Conservation (phyloP, 2,888 invertebrate species). For the Leptopterna dolabrata region DNA sequence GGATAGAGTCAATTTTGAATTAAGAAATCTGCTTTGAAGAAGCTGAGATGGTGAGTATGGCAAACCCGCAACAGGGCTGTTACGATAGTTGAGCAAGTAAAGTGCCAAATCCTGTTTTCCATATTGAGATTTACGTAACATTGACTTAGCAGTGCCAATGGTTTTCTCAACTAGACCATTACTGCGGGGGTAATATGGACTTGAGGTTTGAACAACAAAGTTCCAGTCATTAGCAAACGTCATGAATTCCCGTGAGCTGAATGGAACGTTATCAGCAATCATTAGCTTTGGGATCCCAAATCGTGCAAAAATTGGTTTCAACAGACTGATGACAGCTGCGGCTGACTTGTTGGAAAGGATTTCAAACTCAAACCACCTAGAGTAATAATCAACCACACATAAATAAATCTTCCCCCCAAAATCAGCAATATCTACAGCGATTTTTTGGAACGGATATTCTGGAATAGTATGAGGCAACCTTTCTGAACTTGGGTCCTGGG, state of each 20-base stretch:
- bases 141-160: neutral
- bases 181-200: neutral
- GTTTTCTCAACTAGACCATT: constrained; percentile 15
- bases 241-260: neutral
- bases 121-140: neutral
- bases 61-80: neutral
- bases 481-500: neutral
- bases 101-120: neutral
- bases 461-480: neutral
- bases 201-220: neutral
- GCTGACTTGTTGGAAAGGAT: neutral
- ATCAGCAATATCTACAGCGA: neutral
- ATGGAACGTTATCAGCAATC: constrained; percentile 1
- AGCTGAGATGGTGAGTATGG: neutral
- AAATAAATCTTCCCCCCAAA: neutral
- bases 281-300: neutral
- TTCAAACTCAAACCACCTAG: constrained; percentile 18
- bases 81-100: neutral
- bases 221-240: neutral
- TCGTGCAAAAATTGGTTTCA: neutral
- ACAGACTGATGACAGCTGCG: neutral
- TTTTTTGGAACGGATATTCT: neutral
- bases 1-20: neutral
- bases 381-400: neutral
- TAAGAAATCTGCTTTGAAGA: neutral